Conservation (phyloP, 2,797 vertebrate genomes). For the Macropodus opercularis region DNA sequence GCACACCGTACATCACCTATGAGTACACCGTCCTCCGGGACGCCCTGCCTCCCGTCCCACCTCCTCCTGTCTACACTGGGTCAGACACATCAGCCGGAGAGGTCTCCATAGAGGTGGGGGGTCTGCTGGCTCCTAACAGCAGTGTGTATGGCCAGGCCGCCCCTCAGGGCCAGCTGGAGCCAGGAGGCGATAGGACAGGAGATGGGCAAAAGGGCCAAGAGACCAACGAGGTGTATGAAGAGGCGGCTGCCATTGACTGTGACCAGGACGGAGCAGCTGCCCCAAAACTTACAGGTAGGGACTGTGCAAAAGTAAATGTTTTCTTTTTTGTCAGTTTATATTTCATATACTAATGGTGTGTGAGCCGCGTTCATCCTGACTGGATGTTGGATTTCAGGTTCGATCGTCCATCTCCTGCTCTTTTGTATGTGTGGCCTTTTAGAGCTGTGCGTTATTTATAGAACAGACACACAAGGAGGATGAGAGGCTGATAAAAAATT, state of each 20-base stretch:
- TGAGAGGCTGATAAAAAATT: constrained; percentile 72
- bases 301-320: neutral
- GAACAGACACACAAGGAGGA: constrained; percentile 52
- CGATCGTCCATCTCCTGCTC: too few relatives aligned
- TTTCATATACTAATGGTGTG: too few relatives aligned
- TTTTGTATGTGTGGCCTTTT: constrained; percentile 24
- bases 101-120: constrained; percentile 70
- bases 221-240: constrained; percentile 94
- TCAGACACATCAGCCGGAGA: constrained; percentile 80
- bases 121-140: constrained; percentile 75
- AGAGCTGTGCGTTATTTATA: constrained; percentile 71
- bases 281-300: constrained; percentile 82
- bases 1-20: constrained; percentile 93
- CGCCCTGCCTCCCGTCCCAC: constrained; percentile 81
- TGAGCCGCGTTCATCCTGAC: too few relatives aligned
- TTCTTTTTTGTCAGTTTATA: too few relatives aligned
- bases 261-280: constrained; percentile 79
- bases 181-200: constrained; percentile 54
- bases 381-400: too few relatives aligned
- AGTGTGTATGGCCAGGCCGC: constrained; percentile 78
- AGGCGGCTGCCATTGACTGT: constrained; percentile 83
- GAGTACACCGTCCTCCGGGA: constrained; percentile 93
- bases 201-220: constrained; percentile 84
- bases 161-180: constrained; percentile 68
- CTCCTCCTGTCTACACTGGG: constrained; percentile 86